These are phyloP conservation scores for Phymorhynchus buccinoides DNA, from an alignment of 1,140 invertebrate genomes.

Conservation along the genomic window DNA sequence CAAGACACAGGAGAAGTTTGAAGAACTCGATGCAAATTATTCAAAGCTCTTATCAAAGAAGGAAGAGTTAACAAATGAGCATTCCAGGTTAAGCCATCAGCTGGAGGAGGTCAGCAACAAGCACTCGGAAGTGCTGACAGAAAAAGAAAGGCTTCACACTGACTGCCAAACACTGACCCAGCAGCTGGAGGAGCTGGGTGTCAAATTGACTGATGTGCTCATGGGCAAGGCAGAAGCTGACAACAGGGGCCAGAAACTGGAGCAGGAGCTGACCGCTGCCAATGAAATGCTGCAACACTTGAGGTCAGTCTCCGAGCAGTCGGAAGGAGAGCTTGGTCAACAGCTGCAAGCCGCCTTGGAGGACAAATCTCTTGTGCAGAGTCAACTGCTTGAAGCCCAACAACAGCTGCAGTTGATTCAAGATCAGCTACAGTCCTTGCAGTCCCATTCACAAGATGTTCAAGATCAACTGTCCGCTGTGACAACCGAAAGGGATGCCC, in stretches of 20 bases:
- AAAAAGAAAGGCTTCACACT: slow-evolving; percentile 1
- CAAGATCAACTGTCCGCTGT: neutral
- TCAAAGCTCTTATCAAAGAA: slow-evolving; percentile 1
- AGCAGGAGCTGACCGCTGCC: neutral
- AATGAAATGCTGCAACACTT: neutral
- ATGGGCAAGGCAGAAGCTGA: slow-evolving; percentile 21
- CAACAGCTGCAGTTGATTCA: slow-evolving; percentile 1
- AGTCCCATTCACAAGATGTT: neutral
- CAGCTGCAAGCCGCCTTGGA: slow-evolving; percentile 19
- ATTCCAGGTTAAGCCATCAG: slow-evolving; percentile 6
- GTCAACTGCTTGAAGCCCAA: neutral
- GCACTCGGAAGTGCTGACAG: slow-evolving; percentile 11
- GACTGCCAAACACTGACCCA: slow-evolving; percentile 14
- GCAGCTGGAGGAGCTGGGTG: slow-evolving; percentile 21
- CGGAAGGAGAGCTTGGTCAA: slow-evolving; percentile 8
- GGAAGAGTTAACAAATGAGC: slow-evolving; percentile 14
- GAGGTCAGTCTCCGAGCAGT: slow-evolving; percentile 13
- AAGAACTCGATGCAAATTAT: neutral
- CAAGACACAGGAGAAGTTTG: neutral
- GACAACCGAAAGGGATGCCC: slow-evolving; percentile 14
- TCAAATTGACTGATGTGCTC: slow-evolving; percentile 14
- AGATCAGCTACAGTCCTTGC: neutral
- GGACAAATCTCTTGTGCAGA: slow-evolving; percentile 17
- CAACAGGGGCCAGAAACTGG: slow-evolving; percentile 21
- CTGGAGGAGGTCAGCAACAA: slow-evolving; percentile 1